These are phyloP conservation scores for Drosophila funebris DNA, from an alignment of 1,140 invertebrate genomes.

Conservation along the genomic window DNA sequence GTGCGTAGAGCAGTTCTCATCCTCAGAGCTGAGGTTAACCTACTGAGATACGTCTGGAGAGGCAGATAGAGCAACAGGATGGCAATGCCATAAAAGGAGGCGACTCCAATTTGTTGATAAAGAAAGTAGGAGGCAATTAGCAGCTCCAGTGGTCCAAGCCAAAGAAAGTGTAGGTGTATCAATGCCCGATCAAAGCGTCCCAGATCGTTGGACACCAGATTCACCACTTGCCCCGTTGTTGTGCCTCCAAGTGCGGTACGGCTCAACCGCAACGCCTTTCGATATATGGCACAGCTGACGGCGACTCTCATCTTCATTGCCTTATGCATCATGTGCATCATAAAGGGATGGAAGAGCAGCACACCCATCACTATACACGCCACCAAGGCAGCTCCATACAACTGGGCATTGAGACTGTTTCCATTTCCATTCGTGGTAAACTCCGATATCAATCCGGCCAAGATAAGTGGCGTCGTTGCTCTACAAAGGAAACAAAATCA, in stretches of 20 bases:
- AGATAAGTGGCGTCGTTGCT: slow-evolving; percentile 83
- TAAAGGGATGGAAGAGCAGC: slow-evolving; percentile 86
- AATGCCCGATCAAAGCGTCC: slow-evolving; percentile 83
- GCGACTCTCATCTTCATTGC: slow-evolving; percentile 83
- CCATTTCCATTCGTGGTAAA: slow-evolving; percentile 85
- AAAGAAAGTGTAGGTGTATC: slow-evolving; percentile 84
- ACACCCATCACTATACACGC: slow-evolving; percentile 84
- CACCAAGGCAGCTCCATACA: slow-evolving; percentile 86
- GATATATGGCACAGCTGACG: slow-evolving; percentile 87
- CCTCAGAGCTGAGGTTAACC: slow-evolving; percentile 87
- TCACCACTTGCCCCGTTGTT: slow-evolving; percentile 91
- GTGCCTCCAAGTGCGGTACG: slow-evolving; percentile 89
- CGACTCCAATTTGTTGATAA: slow-evolving; percentile 85
- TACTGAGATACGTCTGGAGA: slow-evolving; percentile 91
- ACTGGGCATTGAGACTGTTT: slow-evolving; percentile 83
- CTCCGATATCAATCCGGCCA: slow-evolving; percentile 73
- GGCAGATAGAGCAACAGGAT: slow-evolving; percentile 92
- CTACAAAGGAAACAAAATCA: slow-evolving; percentile 83
- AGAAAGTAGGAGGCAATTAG: slow-evolving; percentile 88
- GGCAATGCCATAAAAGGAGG: slow-evolving; percentile 90
- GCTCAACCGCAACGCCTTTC: slow-evolving; percentile 87
- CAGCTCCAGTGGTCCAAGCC: slow-evolving; percentile 86
- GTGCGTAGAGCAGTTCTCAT: slow-evolving; percentile 88
- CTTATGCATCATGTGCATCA: slow-evolving; percentile 85
- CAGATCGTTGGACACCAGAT: slow-evolving; percentile 88